A percentile compares a stretch with the other conserved stretches of the same genome.
phyloP scores from a whole-genome alignment of 2,113 vertebrate species.

The Apus apus region DNA sequence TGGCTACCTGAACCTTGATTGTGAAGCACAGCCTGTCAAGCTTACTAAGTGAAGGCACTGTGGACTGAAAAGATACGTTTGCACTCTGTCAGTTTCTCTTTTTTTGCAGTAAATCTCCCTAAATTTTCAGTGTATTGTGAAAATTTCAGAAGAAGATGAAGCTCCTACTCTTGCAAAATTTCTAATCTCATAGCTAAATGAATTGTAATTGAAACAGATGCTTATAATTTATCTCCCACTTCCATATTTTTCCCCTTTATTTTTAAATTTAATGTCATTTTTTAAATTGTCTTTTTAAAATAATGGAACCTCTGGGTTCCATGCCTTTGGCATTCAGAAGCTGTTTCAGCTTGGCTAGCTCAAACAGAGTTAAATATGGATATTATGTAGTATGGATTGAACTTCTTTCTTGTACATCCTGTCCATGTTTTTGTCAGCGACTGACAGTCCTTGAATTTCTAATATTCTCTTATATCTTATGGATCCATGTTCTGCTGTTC shows the following conservation, averaged over 20 bases:
- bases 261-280: not conserved
- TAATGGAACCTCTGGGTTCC: not conserved
- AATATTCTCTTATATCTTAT: conserved; percentile 21
- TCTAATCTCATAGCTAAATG: not conserved
- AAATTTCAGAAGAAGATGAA: not conserved
- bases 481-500: conserved; percentile 27
- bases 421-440: conserved; percentile 15
- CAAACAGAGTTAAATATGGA: conserved; percentile 39
- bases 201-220: not conserved
- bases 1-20: not conserved
- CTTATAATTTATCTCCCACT: rapidly evolving
- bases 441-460: conserved; percentile 59
- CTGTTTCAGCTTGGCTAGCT: not conserved
- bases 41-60: not conserved
- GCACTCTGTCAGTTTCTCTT: not conserved
- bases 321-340: not conserved
- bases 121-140: not conserved
- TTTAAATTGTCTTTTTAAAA: not conserved
- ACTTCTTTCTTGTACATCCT: conserved; percentile 32
- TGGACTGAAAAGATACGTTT: not conserved
- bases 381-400: conserved; percentile 18
- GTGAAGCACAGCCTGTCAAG: not conserved
- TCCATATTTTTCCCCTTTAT: rapidly evolving
- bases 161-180: not conserved
- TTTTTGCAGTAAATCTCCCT: not conserved